Evolutionary conservation across 2,888 invertebrate species (phyloP).

Genomic region (Patella ulyssiponensis): DNA sequence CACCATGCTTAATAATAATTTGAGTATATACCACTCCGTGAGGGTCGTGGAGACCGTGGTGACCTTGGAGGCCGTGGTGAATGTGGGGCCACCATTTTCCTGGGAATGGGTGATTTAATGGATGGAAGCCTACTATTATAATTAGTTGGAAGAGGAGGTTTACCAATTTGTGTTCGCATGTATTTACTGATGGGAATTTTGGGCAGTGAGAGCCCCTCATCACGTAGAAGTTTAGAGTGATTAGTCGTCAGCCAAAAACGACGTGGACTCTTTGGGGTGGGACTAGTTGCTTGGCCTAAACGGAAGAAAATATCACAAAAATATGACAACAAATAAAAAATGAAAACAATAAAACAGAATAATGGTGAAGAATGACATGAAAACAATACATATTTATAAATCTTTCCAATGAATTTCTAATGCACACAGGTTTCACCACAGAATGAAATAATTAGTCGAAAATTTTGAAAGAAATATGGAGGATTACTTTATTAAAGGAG

Average conservation of each 20-base stretch:
- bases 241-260: conserved; percentile 7
- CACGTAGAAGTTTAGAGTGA: not conserved
- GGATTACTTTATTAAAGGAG: no score
- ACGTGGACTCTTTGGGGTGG: conserved; percentile 5
- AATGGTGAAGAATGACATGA: no score
- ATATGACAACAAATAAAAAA: not conserved
- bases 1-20: conserved; percentile 6
- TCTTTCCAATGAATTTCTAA: no score
- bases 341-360: not conserved
- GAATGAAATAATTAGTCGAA: no score
- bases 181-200: conserved; percentile 7
- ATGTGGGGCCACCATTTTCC: conserved; percentile 6
- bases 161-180: conserved; percentile 1
- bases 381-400: no score
- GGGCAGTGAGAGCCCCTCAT: not conserved
- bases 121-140: conserved; percentile 15
- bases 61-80: conserved; percentile 16
- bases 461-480: no score
- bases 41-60: conserved; percentile 11
- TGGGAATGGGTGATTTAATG: conserved; percentile 4
- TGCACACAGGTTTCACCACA: no score
- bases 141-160: conserved; percentile 15
- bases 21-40: conserved; percentile 13
- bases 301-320: conserved; percentile 2
- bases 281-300: not conserved